Percentiles rank a stretch among this genome's conserved stretches.
phyloP scores from a whole-genome alignment of 35 echinoderm and acorn worm species.

The Amphiura filiformis region DNA sequence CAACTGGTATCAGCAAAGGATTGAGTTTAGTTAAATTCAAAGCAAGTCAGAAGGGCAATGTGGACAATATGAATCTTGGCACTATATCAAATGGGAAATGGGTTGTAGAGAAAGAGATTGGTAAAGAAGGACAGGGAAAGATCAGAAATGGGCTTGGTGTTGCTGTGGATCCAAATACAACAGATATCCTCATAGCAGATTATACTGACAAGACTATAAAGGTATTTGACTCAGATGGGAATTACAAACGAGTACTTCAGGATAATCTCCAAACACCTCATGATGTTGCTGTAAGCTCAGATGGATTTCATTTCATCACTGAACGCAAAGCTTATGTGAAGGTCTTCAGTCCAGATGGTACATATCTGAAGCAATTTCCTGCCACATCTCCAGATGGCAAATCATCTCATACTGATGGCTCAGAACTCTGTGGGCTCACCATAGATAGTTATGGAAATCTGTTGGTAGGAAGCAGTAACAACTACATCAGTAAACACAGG shows the following conservation, averaged over 20 bases:
- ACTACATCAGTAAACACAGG: neutral
- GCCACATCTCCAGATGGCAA: neutral
- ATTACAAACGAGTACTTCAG: neutral
- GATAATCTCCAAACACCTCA: neutral
- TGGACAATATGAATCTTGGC: neutral
- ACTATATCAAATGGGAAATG: neutral
- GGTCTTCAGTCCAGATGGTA: neutral
- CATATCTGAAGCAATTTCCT: neutral
- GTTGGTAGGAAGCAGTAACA: neutral
- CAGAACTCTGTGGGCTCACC: neutral
- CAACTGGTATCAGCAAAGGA: neutral
- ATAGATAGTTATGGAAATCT: neutral
- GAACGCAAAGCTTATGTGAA: neutral
- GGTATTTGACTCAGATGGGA: neutral
- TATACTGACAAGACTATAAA: neutral
- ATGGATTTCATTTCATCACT: neutral
- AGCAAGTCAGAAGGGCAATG: neutral
- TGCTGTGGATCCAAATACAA: neutral
- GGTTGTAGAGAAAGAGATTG: neutral
- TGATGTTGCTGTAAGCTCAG: neutral
- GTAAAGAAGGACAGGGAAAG: neutral
- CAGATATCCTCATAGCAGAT: neutral
- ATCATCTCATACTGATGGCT: neutral
- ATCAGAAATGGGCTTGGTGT: neutral
- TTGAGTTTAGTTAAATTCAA: neutral